Evolutionary conservation across 2,797 vertebrate genomes (phyloP), one percentile per base, ranked within the genome.

Genomic region (Otolemur crassicaudatus): DNA sequence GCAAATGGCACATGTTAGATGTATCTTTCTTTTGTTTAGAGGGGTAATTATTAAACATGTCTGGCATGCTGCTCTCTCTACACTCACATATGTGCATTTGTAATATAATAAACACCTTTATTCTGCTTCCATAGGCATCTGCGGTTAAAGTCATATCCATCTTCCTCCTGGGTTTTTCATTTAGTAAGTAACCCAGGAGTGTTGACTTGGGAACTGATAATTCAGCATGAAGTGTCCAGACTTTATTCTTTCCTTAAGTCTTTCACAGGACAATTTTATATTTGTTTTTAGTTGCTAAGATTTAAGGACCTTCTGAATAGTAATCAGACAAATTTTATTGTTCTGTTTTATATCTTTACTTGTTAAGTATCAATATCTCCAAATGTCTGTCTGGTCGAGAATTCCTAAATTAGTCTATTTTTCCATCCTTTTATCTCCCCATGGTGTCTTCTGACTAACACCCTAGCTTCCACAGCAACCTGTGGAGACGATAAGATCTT

Each of bases 211-310:
- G 25, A 91, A 77, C 40, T 72, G 72, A 80, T 67, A 92, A 37
- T 67, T 92, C 17, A 43, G 9, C 60, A 43, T 7, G 13, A 75
- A 84, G 23, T 65, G 7, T 40, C 53, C 75, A 58, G 16, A 73
- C 9, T 69, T 79, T 49, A 58, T 3, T 94, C 5, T 3, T 90
- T 19, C 1, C 1, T 61, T 5, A 25, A 23, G 20, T 61, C 10
- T 58, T 49, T 65, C 75, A 90, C 2, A 63, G 20, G 10, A 43
- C 87, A 46, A 27, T 31, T 72, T 91, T 81, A 22, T 46, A 65
- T 92, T 94, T 95, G 61, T 40, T 92, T 87, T 80, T 61, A 89
- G 25, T 61, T 90, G 31, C 20, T 80, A 63, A 73, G 2, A 90
- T 7, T 88, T 77, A 69, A 84, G 43, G 37, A 94, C 82, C 12